Conservation (phyloP, 1,140 invertebrate genomes). For the Heliconius hewitsoni region DNA sequence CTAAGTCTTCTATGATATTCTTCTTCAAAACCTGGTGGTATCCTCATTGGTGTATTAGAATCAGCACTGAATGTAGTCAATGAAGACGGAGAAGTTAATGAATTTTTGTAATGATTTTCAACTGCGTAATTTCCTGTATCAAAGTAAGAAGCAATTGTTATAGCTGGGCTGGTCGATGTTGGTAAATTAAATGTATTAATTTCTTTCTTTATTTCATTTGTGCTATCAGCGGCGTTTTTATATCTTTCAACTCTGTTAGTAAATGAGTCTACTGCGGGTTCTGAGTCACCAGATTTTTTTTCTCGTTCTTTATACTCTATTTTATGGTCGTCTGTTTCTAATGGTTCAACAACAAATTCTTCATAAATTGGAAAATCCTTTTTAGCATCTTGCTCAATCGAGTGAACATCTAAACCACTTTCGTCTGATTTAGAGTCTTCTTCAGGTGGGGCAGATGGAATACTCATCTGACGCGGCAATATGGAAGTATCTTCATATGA, state of each 20-base stretch:
- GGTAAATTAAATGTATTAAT: slow-evolving; percentile 37
- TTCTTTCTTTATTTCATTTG: slow-evolving; percentile 39
- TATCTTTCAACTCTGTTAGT: slow-evolving; percentile 68
- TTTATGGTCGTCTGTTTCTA: slow-evolving; percentile 68
- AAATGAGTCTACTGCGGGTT: slow-evolving; percentile 57
- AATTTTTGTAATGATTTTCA: slow-evolving; percentile 68
- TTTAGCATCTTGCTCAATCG: slow-evolving; percentile 73
- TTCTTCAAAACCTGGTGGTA: slow-evolving; percentile 71
- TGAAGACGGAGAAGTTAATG: slow-evolving; percentile 44
- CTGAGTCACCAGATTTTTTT: slow-evolving; percentile 51
- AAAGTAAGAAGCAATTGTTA: slow-evolving; percentile 70
- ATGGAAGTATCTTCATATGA: slow-evolving; percentile 51
- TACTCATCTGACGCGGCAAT: slow-evolving; percentile 51
- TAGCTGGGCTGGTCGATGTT: slow-evolving; percentile 46
- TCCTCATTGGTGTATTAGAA: slow-evolving; percentile 39
- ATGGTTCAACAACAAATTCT: slow-evolving; percentile 68
- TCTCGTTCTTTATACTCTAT: slow-evolving; percentile 57
- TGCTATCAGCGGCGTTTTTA: slow-evolving; percentile 50
- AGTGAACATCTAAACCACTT: slow-evolving; percentile 65
- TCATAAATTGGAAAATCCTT: slow-evolving; percentile 70
- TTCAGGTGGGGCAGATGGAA: slow-evolving; percentile 62
- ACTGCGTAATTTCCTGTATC: slow-evolving; percentile 75
- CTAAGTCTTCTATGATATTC: slow-evolving; percentile 54
- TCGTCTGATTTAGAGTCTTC: slow-evolving; percentile 68
- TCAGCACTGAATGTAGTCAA: slow-evolving; percentile 27